Conservation (phyloP, 1,140 invertebrate genomes). For the Trichonephila inaurata region DNA sequence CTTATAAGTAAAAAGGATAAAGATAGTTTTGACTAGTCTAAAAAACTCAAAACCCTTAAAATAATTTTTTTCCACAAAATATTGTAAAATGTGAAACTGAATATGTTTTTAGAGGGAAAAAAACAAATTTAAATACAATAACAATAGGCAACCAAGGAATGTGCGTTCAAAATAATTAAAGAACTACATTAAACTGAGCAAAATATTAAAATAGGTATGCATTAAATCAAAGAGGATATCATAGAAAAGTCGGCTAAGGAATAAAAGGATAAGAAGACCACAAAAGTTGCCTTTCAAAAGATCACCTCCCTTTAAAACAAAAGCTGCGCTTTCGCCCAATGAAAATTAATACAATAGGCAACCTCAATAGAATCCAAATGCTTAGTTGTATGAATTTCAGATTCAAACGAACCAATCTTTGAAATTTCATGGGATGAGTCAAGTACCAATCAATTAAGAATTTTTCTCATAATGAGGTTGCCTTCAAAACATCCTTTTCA, state of each 20-base stretch:
- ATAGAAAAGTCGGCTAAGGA: neutral
- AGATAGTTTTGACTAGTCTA: no score
- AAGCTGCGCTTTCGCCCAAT: neutral
- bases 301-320: neutral
- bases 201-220: no score
- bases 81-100: no score
- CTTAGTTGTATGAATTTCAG: neutral
- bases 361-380: neutral
- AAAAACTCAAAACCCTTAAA: no score
- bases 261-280: neutral
- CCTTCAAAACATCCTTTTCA: neutral
- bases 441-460: slow-evolving; percentile 44
- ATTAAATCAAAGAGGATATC: no score
- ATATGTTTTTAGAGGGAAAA: no score
- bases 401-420: slow-evolving; percentile 9
- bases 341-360: neutral
- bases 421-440: neutral
- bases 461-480: slow-evolving; percentile 29
- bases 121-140: no score
- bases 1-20: no score
- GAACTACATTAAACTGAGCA: no score
- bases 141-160: no score
- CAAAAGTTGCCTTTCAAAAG: neutral
- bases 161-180: no score
- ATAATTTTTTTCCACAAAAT: no score